Conservation (phyloP, 1,140 invertebrate species). For the Ylistrum balloti region DNA sequence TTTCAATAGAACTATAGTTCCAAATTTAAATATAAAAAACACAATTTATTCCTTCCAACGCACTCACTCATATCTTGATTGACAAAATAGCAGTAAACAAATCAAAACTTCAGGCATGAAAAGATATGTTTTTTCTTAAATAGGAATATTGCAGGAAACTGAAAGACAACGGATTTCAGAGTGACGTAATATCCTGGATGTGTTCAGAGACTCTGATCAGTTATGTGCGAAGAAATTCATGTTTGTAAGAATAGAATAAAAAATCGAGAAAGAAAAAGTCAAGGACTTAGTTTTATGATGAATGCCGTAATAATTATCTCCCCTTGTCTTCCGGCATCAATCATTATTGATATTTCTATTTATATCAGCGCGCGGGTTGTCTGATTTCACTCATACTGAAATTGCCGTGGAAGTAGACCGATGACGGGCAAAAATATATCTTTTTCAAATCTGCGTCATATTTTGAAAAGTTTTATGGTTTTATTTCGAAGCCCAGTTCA, state of each 20-base stretch:
- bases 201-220: neutral
- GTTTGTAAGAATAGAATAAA: neutral
- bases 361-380: neutral
- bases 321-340: neutral
- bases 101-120: neutral
- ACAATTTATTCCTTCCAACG: neutral
- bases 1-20: neutral
- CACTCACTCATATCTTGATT: neutral
- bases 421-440: neutral
- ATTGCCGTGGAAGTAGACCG: neutral
- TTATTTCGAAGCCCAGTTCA: neutral
- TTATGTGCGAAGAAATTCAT: neutral
- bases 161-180: neutral
- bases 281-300: neutral
- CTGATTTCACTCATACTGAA: neutral
- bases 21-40: neutral
- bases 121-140: neutral
- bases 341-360: slow-evolving; percentile 6
- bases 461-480: neutral
- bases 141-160: neutral
- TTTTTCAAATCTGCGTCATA: neutral
- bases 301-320: neutral
- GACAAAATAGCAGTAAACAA: neutral
- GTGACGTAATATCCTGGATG: neutral
- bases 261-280: neutral